These are phyloP conservation scores for Pterophyllum scalare DNA, from an alignment of 2,113 vertebrate genomes.

Conservation along the genomic window DNA sequence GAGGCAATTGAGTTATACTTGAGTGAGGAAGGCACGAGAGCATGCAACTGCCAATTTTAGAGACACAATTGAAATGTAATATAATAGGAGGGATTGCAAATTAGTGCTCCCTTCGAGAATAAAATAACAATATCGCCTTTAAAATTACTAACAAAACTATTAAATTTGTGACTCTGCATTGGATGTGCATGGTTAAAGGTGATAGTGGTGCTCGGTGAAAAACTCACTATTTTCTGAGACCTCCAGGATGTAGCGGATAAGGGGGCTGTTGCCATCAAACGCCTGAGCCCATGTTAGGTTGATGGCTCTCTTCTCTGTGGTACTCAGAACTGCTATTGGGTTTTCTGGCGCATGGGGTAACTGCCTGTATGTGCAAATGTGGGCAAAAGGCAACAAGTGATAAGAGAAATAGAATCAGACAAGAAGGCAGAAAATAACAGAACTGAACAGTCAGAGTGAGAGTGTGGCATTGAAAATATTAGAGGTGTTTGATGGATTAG, in stretches of 20 bases:
- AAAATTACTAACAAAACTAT: conserved; percentile 23
- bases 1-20: conserved; percentile 35
- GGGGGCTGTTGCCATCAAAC: conserved; percentile 97
- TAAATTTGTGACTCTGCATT: not conserved
- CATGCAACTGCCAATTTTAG: conserved; percentile 33
- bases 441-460: conserved; percentile 39
- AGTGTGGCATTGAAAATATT: conserved; percentile 54
- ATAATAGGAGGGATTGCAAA: conserved; percentile 23
- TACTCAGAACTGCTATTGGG: conserved; percentile 85
- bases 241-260: conserved; percentile 93
- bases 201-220: not conserved
- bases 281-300: conserved; percentile 95
- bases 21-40: conserved; percentile 18
- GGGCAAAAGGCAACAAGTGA: conserved; percentile 14
- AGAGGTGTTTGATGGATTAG: conserved; percentile 52
- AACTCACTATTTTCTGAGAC: conserved; percentile 98
- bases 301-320: conserved; percentile 88
- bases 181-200: not conserved
- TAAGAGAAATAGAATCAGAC: conserved; percentile 54
- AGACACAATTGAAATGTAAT: conserved; percentile 29
- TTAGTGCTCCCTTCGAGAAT: not conserved
- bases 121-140: conserved; percentile 3
- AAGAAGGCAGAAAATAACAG: conserved; percentile 51
- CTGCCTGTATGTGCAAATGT: conserved; percentile 80
- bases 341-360: conserved; percentile 94